These are phyloP conservation scores for Sylvietta virens DNA, from an alignment of 2,113 vertebrate genomes.

Conservation along the genomic window DNA sequence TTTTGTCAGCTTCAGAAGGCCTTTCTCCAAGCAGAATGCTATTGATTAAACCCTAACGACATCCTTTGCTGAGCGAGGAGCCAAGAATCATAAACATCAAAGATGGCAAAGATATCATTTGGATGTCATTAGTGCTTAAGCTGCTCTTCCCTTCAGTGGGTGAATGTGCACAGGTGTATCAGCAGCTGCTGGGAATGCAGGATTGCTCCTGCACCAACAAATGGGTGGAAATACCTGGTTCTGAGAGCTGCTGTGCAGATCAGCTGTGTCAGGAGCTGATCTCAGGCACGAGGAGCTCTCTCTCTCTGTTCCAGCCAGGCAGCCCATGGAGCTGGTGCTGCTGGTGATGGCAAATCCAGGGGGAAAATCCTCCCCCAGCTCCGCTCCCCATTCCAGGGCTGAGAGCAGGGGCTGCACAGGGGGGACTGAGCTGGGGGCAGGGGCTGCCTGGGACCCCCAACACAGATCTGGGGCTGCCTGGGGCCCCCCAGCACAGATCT, in stretches of 20 bases:
- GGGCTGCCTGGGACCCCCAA: neutral
- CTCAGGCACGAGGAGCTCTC: neutral
- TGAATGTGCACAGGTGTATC: neutral
- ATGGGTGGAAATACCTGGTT: neutral
- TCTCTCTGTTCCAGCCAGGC: neutral
- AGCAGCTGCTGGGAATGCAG: neutral
- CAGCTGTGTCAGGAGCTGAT: neutral
- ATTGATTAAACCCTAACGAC: slow-evolving; percentile 38
- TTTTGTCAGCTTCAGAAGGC: neutral
- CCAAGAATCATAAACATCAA: neutral
- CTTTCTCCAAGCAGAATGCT: slow-evolving; percentile 14
- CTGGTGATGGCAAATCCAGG: neutral
- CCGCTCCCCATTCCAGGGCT: rapidly evolving
- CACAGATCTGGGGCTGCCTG: neutral
- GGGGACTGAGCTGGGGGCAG: rapidly evolving
- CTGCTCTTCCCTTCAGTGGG: neutral
- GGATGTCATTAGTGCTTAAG: slow-evolving; percentile 1
- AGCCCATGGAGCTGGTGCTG: rapidly evolving
- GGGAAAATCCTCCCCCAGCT: neutral
- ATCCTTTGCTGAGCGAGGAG: neutral
- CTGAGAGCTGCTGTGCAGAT: neutral
- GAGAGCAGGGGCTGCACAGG: rapidly evolving
- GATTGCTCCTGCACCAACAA: neutral
- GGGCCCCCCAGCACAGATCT: rapidly evolving
- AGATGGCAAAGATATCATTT: neutral